phyloP scores from a whole-genome alignment of 2,113 vertebrate genomes.

The Gila orcuttii region DNA sequence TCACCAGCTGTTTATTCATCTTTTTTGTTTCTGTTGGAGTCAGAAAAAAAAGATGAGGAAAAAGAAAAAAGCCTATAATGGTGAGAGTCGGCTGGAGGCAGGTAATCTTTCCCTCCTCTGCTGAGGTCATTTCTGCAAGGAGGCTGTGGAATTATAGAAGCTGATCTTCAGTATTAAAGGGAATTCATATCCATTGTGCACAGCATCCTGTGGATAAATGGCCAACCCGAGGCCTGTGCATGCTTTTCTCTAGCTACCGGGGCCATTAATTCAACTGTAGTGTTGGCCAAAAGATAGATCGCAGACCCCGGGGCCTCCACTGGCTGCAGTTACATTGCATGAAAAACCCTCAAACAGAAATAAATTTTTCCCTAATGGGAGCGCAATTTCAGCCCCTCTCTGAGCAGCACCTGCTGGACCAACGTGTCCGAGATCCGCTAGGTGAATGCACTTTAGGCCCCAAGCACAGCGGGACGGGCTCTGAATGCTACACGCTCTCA shows the following conservation, averaged over 20 bases:
- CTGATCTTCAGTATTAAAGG: conserved; percentile 43
- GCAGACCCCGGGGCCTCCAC: background rate
- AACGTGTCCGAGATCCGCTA: background rate
- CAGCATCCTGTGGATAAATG: conserved; percentile 47
- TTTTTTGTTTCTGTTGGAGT: background rate
- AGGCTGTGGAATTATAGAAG: conserved; percentile 6
- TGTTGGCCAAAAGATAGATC: background rate
- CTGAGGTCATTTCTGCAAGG: conserved; percentile 36
- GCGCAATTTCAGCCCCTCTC: conserved; percentile 27
- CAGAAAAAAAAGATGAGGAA: background rate
- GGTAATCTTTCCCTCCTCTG: background rate
- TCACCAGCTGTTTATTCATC: too few relatives aligned
- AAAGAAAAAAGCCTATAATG: too few relatives aligned
- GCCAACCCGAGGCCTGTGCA: background rate
- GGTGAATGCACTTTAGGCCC: conserved; percentile 15
- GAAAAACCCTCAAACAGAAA: conserved; percentile 48
- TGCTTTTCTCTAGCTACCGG: background rate
- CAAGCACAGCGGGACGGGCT: background rate
- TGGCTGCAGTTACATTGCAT: conserved; percentile 26
- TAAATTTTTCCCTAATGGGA: conserved; percentile 46
- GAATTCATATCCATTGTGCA: conserved; percentile 28
- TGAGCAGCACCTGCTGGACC: conserved; percentile 1
- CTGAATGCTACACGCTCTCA: background rate
- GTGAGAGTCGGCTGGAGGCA: background rate
- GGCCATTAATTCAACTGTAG: conserved; percentile 35